Base-by-base conservation (phyloP, 37 sponge, comb jelly and placozoan genomes). In the Ephydatia muelleri region DNA sequence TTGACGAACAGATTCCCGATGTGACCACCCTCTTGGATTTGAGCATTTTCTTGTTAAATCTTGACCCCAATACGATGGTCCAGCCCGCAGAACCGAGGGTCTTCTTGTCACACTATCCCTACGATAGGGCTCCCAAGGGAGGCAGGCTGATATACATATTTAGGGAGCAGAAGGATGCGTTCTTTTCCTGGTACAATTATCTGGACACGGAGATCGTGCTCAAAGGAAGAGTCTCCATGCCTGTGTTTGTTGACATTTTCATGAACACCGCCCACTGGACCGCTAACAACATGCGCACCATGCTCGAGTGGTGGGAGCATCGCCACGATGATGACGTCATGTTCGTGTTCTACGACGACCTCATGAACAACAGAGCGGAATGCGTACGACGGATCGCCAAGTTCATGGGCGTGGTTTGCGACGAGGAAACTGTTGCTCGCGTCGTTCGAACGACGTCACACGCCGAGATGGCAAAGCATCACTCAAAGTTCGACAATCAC, bases 241-340 rank as follows among this genome's bases (percentile, higher is more conserved):
- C 33, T 21, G 65, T 66, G 1, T 67, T 83, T 6, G 34, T 47
- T 1, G 31, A 21, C 35, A 5, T 2, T 5, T 83, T n/a, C 14
- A 14, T 11, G 37, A 75, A 34, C 35, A 27, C 11, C 8, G 16
- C n/a, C n/a, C n/a, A n/a, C n/a, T n/a, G n/a, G n/a, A n/a, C n/a
- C n/a, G n/a, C n/a, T n/a, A n/a, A n/a, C n/a, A n/a, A n/a, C n/a
- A n/a, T n/a, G n/a, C n/a, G n/a, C n/a, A n/a, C n/a, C n/a, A 37
- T 86, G 40, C 37, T 47, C 8, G 75, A 57, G 32, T 86, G 86
- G 86, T 86, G 78, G 86, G 33, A 67, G 35, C 76, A n/a, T n/a
- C n/a, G n/a, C n/a, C n/a, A n/a, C n/a, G n/a, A n/a, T n/a, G n/a
- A n/a, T n/a, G n/a, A n/a, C 79, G 86, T 86, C 14, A 79, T 86